A percentile compares a stretch with the other conserved stretches of the same genome.
Conservation (phyloP, 2,888 invertebrate genomes). For the Drosophila heteroneura region DNA sequence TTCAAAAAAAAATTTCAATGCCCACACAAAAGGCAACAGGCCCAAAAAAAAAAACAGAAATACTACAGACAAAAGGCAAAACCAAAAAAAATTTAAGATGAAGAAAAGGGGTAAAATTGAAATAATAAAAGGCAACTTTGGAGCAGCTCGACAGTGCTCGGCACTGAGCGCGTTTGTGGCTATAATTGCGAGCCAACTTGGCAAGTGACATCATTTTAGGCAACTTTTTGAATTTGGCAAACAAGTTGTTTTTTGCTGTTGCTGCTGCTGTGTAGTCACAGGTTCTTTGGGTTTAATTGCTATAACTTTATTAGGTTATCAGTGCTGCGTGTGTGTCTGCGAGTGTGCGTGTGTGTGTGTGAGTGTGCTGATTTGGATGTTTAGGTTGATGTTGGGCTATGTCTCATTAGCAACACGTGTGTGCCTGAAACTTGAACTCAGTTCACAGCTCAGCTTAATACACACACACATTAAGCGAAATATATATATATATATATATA, state of each 20-base stretch:
- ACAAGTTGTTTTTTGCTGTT: constrained; percentile 66
- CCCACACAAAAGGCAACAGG: constrained; percentile 63
- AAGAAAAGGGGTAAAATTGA: constrained; percentile 38
- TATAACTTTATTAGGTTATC: constrained; percentile 80
- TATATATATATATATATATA: background rate
- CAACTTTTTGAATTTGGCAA: constrained; percentile 69
- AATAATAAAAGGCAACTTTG: constrained; percentile 62
- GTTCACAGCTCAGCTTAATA: constrained; percentile 11
- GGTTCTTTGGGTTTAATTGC: constrained; percentile 67
- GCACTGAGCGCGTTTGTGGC: constrained; percentile 52
- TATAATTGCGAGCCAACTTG: constrained; percentile 67
- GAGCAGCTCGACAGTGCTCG: constrained; percentile 44
- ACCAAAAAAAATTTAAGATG: constrained; percentile 15
- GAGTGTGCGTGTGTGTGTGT: constrained; percentile 22
- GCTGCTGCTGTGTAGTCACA: constrained; percentile 50
- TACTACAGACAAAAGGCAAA: constrained; percentile 52
- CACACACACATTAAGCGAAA: background rate
- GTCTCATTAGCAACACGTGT: constrained; percentile 79
- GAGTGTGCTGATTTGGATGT: constrained; percentile 45
- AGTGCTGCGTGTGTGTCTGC: constrained; percentile 47
- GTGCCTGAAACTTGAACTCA: constrained; percentile 53
- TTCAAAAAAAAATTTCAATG: constrained; percentile 35
- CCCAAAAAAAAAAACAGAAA: constrained; percentile 32
- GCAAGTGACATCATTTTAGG: constrained; percentile 78
- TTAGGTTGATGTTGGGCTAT: constrained; percentile 65